These are phyloP conservation scores for Drosophila malerkotliana DNA, from an alignment of 1,140 invertebrate species.

Conservation along the genomic window DNA sequence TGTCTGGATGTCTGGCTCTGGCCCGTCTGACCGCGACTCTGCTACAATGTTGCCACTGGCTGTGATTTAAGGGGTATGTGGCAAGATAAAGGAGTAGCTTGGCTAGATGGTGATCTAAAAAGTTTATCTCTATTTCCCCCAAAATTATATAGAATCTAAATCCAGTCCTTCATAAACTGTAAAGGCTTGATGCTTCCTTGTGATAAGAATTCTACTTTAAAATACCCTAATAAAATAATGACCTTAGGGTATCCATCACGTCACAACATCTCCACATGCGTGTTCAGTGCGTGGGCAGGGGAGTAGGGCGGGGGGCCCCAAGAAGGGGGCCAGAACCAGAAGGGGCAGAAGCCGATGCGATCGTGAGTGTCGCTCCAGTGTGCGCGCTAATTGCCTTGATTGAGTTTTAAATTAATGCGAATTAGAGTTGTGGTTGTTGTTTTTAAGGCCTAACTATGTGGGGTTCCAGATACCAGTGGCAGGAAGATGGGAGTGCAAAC, in stretches of 20 bases:
- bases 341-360: constrained; percentile 23
- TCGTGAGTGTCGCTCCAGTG: constrained; percentile 58
- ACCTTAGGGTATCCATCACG: constrained; percentile 14
- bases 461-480: constrained; percentile 16
- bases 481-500: constrained; percentile 9
- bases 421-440: constrained; percentile 69
- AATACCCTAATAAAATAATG: too few relatives aligned
- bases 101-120: neutral
- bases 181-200: neutral
- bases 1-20: constrained; percentile 51
- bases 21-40: constrained; percentile 35
- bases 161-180: too few relatives aligned
- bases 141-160: too few relatives aligned
- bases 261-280: constrained; percentile 5
- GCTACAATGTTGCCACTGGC: constrained; percentile 71
- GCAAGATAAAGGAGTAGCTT: neutral
- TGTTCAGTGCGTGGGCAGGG: constrained; percentile 24
- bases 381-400: constrained; percentile 78
- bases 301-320: neutral
- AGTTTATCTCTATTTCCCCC: neutral
- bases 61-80: constrained; percentile 11
- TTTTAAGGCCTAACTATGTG: constrained; percentile 49
- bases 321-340: constrained; percentile 7
- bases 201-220: neutral
- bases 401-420: constrained; percentile 82